These are phyloP conservation scores for Dolomedes plantarius DNA, from an alignment of 2,888 invertebrate species.

Conservation along the genomic window DNA sequence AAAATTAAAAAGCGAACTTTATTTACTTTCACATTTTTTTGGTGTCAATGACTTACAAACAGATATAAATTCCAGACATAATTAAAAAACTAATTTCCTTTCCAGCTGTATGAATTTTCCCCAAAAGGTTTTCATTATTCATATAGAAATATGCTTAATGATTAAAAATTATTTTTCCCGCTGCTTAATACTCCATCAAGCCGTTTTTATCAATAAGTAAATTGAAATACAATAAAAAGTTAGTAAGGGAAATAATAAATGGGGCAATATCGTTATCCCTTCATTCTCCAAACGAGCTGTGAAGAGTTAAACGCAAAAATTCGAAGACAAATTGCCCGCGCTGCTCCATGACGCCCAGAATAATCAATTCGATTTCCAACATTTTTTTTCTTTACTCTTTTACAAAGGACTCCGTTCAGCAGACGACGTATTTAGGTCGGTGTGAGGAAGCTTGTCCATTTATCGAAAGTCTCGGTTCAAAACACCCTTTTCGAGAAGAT, in stretches of 20 bases:
- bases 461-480: background rate
- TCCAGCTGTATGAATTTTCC: too few relatives aligned
- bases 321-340: conserved; percentile 7
- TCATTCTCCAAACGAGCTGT: background rate
- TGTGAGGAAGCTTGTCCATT: background rate
- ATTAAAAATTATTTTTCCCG: background rate
- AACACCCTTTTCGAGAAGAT: background rate
- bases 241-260: background rate
- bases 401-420: background rate
- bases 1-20: too few relatives aligned
- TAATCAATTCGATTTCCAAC: conserved; percentile 18
- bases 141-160: background rate
- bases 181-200: background rate
- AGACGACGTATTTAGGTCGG: background rate
- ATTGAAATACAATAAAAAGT: background rate
- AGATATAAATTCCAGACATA: too few relatives aligned
- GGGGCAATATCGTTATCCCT: background rate
- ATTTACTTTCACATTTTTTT: too few relatives aligned
- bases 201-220: background rate
- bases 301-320: background rate
- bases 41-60: too few relatives aligned
- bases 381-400: background rate
- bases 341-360: conserved; percentile 10
- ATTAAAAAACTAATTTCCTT: too few relatives aligned
- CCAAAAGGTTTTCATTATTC: too few relatives aligned